Percentiles rank a stretch among this genome's conserved stretches.
Conservation (phyloP, 2,113 vertebrate genomes). For the Lipophrys pholis region DNA sequence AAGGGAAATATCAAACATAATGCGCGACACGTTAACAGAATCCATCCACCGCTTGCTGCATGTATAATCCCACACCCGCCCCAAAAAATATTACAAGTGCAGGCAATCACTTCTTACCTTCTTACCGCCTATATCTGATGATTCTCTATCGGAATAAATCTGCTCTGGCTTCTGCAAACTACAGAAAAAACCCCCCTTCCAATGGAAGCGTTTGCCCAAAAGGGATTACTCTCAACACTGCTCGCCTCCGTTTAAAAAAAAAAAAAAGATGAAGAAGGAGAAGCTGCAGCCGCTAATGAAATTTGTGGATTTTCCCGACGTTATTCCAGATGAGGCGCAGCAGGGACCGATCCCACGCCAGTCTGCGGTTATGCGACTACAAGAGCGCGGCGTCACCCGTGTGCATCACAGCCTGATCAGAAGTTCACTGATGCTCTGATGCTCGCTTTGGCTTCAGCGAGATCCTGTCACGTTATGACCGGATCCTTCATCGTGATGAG, state of each 20-base stretch:
- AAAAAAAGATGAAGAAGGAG: constrained; percentile 34
- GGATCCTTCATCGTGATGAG: constrained; percentile 56
- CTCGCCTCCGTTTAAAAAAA: constrained; percentile 30
- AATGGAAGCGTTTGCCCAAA: constrained; percentile 63
- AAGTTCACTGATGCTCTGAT: constrained; percentile 68
- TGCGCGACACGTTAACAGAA: constrained; percentile 34
- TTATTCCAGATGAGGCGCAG: constrained; percentile 79
- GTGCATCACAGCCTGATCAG: constrained; percentile 79
- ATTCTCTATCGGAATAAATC: constrained; percentile 65
- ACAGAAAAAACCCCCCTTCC: constrained; percentile 66
- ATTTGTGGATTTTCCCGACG: constrained; percentile 63
- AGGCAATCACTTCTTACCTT: constrained; percentile 77
- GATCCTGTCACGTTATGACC: constrained; percentile 54
- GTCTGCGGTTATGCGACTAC: constrained; percentile 72
- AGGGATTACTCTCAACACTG: constrained; percentile 64
- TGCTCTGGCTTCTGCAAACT: constrained; percentile 68
- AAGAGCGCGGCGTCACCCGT: constrained; percentile 80
- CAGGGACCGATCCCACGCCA: constrained; percentile 78
- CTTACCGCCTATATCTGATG: constrained; percentile 51
- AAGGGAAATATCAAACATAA: constrained; percentile 26
- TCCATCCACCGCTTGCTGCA: not conserved
- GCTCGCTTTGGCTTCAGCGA: constrained; percentile 54
- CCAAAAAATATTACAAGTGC: constrained; percentile 32
- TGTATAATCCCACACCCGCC: not conserved
- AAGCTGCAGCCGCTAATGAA: constrained; percentile 51